These are phyloP conservation scores for Molanna angustata DNA, from an alignment of 2,888 invertebrate genomes.

Conservation along the genomic window DNA sequence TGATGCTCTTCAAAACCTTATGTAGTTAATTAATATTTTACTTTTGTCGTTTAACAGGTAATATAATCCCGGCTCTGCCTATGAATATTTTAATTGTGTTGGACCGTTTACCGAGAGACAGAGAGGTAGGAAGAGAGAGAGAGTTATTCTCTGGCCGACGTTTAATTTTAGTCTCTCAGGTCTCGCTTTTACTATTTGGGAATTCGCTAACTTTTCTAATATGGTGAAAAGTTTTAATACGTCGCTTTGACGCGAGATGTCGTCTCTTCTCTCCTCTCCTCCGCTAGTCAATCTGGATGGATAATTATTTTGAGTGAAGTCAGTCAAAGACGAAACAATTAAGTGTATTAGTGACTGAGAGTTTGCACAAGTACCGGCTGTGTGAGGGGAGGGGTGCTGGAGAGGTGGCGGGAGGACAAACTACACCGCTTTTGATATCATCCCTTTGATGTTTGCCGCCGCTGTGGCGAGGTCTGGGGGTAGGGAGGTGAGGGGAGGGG, in stretches of 20 bases:
- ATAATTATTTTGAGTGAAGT: slow-evolving; percentile 25
- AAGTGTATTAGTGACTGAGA: slow-evolving; percentile 27
- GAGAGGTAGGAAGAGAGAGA: too few species aligned
- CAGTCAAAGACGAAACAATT: slow-evolving; percentile 26
- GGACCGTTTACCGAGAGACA: too few species aligned
- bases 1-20: too few species aligned
- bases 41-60: too few species aligned
- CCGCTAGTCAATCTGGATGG: slow-evolving; percentile 17
- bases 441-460: slow-evolving; percentile 27
- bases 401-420: slow-evolving; percentile 4
- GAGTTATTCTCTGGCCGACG: too few species aligned
- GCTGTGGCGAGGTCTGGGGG: slow-evolving; percentile 7
- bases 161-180: too few species aligned
- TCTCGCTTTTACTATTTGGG: too few species aligned
- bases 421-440: slow-evolving; percentile 27
- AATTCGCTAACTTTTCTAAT: slow-evolving; percentile 18
- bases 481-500: slow-evolving; percentile 8
- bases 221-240: slow-evolving; percentile 20
- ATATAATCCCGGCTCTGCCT: too few species aligned
- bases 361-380: slow-evolving; percentile 19
- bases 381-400: slow-evolving; percentile 3
- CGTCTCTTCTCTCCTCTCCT: not conserved
- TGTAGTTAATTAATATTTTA: too few species aligned
- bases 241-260: slow-evolving; percentile 19
- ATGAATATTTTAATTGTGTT: too few species aligned